Evolutionary conservation across 1,140 invertebrate species (phyloP), one percentile per base, ranked within the genome.

Genomic region (Drosophila albomicans): DNA sequence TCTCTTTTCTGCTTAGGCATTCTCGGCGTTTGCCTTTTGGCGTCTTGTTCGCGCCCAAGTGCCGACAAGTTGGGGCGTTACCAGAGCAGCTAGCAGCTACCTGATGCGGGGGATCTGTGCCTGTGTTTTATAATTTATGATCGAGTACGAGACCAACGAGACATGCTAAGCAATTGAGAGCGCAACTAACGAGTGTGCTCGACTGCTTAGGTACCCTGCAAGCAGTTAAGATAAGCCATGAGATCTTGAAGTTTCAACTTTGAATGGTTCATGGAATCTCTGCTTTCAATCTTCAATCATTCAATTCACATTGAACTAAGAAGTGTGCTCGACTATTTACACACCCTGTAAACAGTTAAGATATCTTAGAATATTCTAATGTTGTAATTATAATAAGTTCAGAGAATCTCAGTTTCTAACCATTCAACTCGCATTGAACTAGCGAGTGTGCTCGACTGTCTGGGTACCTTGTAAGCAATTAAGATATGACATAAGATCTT

Each of bases 41-140:
- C 49, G 49, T 56, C 64, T 56, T 51, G 10, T 67, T 63, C 20
- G 57, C 46, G 56, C 16, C 56, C 56, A 66, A 76, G 35, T 58
- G 75, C 46, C 64, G 64, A 74, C 69, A 77, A 74, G 28, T 74
- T 67, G 71, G 71, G 71, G 64, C 75, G 64, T 74, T 76, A 76
- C 73, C 73, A 35, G 49, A 56, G 35, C 52, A 57, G 58, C 11
- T 28, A 64, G 32, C 35, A 54, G 75, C 75, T 77, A 77, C 69
- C 69, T 73, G 69, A 66, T 51, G 62, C 25, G 51, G 61, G 54
- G 43, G 35, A 67, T 61, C 32, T 43, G 20, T 20, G 48, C 57
- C 41, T 49, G 46, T 45, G 43, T 43, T 57, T 73, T 15, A 58
- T 67, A 69, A 74, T 69, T 74, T 69, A 68, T 52, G 71, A 48